A percentile compares a stretch with the other conserved stretches of the same genome.
Conservation (phyloP, 2,113 vertebrate genomes). For the Ptilorrhoa leucosticta region DNA sequence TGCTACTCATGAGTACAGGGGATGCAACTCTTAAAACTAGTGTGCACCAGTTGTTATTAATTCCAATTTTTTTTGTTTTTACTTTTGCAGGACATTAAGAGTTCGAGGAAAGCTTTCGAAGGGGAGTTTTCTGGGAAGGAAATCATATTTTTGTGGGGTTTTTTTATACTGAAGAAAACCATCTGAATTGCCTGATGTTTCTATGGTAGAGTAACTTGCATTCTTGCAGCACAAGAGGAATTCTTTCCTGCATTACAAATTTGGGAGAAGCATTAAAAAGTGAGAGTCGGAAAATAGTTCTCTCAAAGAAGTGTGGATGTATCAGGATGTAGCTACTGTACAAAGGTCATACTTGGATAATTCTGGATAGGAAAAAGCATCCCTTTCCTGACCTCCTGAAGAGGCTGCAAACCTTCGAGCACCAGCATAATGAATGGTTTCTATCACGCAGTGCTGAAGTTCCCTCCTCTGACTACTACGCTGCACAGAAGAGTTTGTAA, state of each 20-base stretch:
- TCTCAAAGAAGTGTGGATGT: slow-evolving; percentile 67
- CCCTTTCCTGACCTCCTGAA: slow-evolving; percentile 54
- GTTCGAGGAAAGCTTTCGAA: slow-evolving; percentile 45
- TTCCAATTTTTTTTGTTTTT: slow-evolving; percentile 35
- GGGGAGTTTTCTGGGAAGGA: slow-evolving; percentile 47
- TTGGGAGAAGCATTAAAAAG: slow-evolving; percentile 46
- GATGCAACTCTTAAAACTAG: not conserved
- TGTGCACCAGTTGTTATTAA: slow-evolving; percentile 41
- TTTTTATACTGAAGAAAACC: slow-evolving; percentile 56
- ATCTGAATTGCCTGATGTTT: slow-evolving; percentile 36
- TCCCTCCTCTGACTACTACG: slow-evolving; percentile 64
- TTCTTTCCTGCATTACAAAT: slow-evolving; percentile 61
- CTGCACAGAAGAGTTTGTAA: slow-evolving; percentile 75
- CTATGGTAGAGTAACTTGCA: slow-evolving; percentile 28
- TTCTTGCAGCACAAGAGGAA: slow-evolving; percentile 47
- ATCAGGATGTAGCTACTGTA: slow-evolving; percentile 70
- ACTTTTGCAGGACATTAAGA: slow-evolving; percentile 66
- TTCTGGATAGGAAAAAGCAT: slow-evolving; percentile 54
- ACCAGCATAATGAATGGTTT: slow-evolving; percentile 85
- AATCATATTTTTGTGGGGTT: not conserved
- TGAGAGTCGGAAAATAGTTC: slow-evolving; percentile 46
- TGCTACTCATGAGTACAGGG: not conserved
- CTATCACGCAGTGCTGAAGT: slow-evolving; percentile 75
- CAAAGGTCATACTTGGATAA: slow-evolving; percentile 70
- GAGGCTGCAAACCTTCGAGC: slow-evolving; percentile 75